These are phyloP conservation scores for Sminthurides aquaticus DNA, from an alignment of 2,888 invertebrate species.

Conservation along the genomic window DNA sequence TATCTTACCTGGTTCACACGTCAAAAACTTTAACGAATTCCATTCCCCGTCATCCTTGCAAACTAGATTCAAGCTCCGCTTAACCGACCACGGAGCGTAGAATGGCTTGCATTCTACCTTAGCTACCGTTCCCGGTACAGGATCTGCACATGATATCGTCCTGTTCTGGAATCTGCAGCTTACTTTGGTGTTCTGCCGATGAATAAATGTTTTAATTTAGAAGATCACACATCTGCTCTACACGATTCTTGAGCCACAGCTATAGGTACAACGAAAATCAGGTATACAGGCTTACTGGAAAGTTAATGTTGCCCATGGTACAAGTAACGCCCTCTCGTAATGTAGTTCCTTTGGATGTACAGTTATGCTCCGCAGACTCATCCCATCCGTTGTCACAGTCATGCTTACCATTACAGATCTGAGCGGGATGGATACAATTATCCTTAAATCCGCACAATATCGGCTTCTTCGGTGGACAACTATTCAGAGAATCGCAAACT, in stretches of 20 bases:
- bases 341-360: not conserved
- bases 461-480: not conserved
- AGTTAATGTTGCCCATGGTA: not conserved
- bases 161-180: not conserved
- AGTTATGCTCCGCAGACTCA: not conserved
- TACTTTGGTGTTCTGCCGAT: not conserved
- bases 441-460: not conserved
- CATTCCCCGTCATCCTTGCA: not conserved
- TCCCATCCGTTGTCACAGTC: not conserved
- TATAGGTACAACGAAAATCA: too few species aligned
- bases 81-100: not conserved
- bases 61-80: not conserved
- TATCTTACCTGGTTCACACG: not conserved
- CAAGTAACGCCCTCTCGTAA: not conserved
- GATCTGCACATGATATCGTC: not conserved
- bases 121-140: not conserved
- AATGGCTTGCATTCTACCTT: not conserved
- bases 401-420: not conserved
- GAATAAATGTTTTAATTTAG: too few species aligned
- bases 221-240: too few species aligned
- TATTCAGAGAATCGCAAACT: not conserved
- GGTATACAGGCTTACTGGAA: not conserved
- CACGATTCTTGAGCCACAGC: too few species aligned
- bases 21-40: not conserved
- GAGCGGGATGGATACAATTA: not conserved